Base-by-base conservation (phyloP, 2,113 vertebrate genomes). In the Bubalus kerabau region DNA sequence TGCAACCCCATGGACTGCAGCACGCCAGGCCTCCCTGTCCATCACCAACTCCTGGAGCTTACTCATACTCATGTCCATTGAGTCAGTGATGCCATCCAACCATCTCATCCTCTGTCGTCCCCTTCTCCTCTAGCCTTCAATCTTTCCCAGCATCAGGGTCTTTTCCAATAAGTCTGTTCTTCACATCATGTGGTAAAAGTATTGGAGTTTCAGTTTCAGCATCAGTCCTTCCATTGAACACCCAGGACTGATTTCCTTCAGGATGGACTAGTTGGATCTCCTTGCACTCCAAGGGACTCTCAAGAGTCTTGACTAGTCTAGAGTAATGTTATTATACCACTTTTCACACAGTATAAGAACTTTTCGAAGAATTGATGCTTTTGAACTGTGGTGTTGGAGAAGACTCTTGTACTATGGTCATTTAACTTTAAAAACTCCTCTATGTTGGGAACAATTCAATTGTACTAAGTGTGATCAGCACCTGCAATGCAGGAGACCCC, bases 51-150 rank as follows among this genome's bases (percentile, higher is more conserved):
- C 30, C 62, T 1, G 0, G 62, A 8, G 15, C 7, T 64, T n/a
- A 64, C 30, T 64, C 62, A 64, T 8, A 64, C 30, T 32, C 15
- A 64, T 64, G 30, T 64, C 15, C 30, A n/a, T n/a, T 7, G 7
- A 16, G 30, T 64, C 0, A 2, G 30, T n/a, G 62, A 64, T 2
- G 62, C 30, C 30, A 64, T 17, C 30, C 15, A 64, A 16, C 62
- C 30, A n/a, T 64, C 62, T n/a, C 62, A 64, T n/a, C 30, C 62
- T 64, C 62, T 17, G 30, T 64, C 0, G 0, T 32, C 62, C 15
- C 30, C 30, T n/a, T n/a, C 15, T n/a, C 62, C 30, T 64, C 62
- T 30, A 0, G 0, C 28, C 30, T 8, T 64, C 7, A n/a, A 17
- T 64, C 62, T n/a, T 64, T 64, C 15, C 62, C 30, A 64, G 30